Evolutionary conservation across 2,113 vertebrate species (phyloP), one percentile per base, ranked within the genome.

Genomic region (Eleginops maclovinus): DNA sequence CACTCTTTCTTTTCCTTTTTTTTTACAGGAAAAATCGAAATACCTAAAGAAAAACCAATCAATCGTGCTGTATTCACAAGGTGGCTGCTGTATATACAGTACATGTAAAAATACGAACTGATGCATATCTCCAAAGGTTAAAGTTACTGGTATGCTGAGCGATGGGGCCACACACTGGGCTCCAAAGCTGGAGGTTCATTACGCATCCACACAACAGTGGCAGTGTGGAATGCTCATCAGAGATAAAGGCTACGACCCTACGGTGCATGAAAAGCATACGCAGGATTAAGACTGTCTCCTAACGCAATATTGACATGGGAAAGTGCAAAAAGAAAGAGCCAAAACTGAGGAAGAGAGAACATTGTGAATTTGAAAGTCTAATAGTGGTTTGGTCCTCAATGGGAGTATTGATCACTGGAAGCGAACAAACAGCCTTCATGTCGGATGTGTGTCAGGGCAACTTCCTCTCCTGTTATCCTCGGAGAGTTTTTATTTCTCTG

Each of bases 161-260:
- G 77, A 87, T 59, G n/a, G 58, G 78, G 72, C 89, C 75, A 86
- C 86, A 91, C 85, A 87, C 56, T 58, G 63, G 75, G 74, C 54
- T 81, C 84, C 51, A 82, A 72, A 85, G 75, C 71, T 69, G 70
- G 63, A 36, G 70, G 81, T 44, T 90, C 83, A 93, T 93, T 89
- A 88, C 69, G 56, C 10, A 1, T 83, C 74, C 71, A 86, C 84
- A 89, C 75, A 82, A 87, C 72, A 82, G 78, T 60, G 83, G 74
- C 51, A 62, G 61, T 41, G 84, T 66, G 81, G 89, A 88, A 86
- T 91, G 88, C 56, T 72, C 19, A 22, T 58, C 60, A 54, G 40
- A 80, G 77, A 81, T 72, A 77, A 80, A 50, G 67, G 51, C 72
- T 53, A 22, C 2, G 22, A 31, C 40, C 14, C n/a, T 22, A 22